Percentiles rank a stretch among this genome's conserved stretches.
Conservation (phyloP, 2,113 vertebrate genomes). For the Corythornis cristatus region DNA sequence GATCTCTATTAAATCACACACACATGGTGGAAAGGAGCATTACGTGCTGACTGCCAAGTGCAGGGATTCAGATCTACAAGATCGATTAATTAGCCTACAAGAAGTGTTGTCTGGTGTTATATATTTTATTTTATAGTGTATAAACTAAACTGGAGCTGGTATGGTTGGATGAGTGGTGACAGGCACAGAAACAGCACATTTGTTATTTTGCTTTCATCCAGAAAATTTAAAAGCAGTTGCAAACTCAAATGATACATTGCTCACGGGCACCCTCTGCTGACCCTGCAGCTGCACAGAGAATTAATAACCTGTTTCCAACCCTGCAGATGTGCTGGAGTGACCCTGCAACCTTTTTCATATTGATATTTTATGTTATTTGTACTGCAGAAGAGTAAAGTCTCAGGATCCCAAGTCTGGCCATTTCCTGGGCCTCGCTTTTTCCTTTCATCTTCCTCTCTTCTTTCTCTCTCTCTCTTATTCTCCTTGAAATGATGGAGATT, state of each 20-base stretch:
- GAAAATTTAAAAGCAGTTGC: background rate
- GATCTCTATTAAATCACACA: background rate
- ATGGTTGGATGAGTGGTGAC: rapidly evolving
- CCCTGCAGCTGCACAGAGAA: background rate
- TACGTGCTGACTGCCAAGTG: background rate
- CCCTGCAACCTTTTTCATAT: background rate
- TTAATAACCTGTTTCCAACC: background rate
- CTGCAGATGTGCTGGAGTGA: background rate
- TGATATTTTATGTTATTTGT: background rate
- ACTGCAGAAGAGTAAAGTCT: background rate
- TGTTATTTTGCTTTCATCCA: background rate
- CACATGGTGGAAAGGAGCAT: rapidly evolving
- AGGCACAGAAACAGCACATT: background rate
- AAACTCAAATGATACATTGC: background rate
- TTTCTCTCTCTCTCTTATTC: background rate
- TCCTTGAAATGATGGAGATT: background rate
- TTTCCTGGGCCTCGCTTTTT: background rate
- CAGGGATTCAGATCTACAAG: background rate
- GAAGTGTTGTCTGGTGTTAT: background rate
- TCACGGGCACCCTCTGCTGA: constrained; percentile 62
- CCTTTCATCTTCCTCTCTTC: background rate
- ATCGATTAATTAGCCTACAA: background rate
- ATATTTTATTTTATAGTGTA: background rate
- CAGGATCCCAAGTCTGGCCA: background rate
- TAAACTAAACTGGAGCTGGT: background rate